Base-by-base conservation (phyloP, 2,113 vertebrate species). In the Zosterops borbonicus region DNA sequence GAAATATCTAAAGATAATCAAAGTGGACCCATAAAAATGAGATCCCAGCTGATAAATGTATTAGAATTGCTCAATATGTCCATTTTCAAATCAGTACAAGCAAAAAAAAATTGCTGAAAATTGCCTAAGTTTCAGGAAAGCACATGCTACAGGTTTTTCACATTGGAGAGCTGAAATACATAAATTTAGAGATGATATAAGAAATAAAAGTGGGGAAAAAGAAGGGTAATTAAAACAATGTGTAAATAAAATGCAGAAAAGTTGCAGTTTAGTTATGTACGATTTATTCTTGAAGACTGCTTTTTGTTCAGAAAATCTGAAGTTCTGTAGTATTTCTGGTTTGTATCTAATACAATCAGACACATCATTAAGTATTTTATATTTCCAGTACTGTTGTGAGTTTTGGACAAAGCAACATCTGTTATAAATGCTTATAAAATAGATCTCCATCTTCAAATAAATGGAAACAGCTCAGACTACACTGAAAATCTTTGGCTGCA, bases 1-100 rank as follows among this genome's bases (percentile, higher is more conserved):
- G 70, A 95, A 97, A 95, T 96, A 94, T 82, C 94, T 91, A 92
- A 95, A 92, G 86, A 78, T 63, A 96, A 83, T 83, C 60, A 81
- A 88, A 78, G 37, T 23, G 41, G 59, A 88, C 77, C 88, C 93
- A 96, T 95, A 94, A 95, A 97, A 97, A 64, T 86, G 20, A 74
- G 31, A 35, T 81, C 25, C 33, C 63, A 74, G 65, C 29, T 91
- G 63, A 89, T 82, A 95, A 96, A 83, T 77, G 46, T 3, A 64
- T 65, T 69, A 90, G 50, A 91, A 89, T 89, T 56, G 33, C 35
- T 90, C 73, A 93, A 91, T 1, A 15, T 8, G 3, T 76, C 87
- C 9, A 58, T 78, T 56, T 90, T 65, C 23, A 62, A 41, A 35
- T 24, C 4, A 6, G n/a, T 50, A 35, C 11, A 86, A 87, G 31